A percentile compares a stretch with the other conserved stretches of the same genome.
Evolutionary conservation across 2,797 vertebrate species (phyloP).

Genomic region (Limosa lapponica): DNA sequence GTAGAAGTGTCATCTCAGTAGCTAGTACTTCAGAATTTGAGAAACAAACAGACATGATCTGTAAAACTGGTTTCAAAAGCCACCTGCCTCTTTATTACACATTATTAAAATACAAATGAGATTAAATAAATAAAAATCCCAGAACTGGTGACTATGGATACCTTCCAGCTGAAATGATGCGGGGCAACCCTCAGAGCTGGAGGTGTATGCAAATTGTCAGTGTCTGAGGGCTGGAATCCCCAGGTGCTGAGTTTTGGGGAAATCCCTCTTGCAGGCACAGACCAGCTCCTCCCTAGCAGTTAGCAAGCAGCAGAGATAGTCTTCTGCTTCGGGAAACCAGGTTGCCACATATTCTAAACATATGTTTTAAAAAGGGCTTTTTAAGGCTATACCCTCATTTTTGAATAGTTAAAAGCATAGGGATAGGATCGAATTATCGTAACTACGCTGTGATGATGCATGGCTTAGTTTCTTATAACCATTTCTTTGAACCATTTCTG

Average conservation of each 20-base stretch:
- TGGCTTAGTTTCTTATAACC: not conserved
- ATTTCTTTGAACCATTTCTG: not conserved
- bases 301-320: not conserved
- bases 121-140: not conserved
- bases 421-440: not conserved
- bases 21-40: not conserved
- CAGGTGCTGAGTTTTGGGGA: not conserved
- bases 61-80: not conserved
- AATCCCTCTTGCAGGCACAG: not conserved
- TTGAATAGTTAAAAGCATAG: not conserved
- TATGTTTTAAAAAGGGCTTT: not conserved
- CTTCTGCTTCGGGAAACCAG: not conserved
- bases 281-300: not conserved
- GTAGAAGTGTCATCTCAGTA: not conserved
- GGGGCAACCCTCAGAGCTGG: not conserved
- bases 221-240: not conserved
- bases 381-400: not conserved
- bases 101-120: not conserved
- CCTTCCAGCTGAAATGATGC: not conserved
- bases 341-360: not conserved
- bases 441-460: not conserved
- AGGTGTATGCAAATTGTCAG: not conserved
- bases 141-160: not conserved
- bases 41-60: not conserved
- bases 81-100: not conserved